Base-by-base conservation (phyloP, 2,888 invertebrate genomes). In the Nemoura dubitans region DNA sequence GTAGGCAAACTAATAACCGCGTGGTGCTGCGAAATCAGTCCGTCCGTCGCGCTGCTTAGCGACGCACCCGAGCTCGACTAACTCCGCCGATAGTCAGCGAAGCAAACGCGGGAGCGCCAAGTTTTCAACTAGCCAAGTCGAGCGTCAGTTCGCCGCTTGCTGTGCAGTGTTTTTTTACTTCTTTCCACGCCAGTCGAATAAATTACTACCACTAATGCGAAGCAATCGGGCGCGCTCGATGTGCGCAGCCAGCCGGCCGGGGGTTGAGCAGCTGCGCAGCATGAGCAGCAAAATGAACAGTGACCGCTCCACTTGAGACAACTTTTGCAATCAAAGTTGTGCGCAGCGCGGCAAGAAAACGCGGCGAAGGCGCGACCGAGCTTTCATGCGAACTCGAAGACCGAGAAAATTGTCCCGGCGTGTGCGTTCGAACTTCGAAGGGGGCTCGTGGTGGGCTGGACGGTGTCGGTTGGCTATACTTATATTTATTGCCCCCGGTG, bases 71-170 rank as follows among this genome's bases (percentile, higher is more conserved):
- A 59, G 59, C 59, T 10, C 21, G 10, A 36, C 36, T 36, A 36
- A 36, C 36, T 36, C 10, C 36, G 59, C 16, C 59, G 59, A 21
- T 59, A 14, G 16, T 14, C 59, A 59, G 59, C 59, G 59, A 59
- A 59, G 59, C 59, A 59, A 21, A 59, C 59, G 10, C 36, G 36
- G 10, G 59, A 59, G 59, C 59, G 59, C 59, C 2, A 59, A 59
- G 59, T 59, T 59, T 59, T 59, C 59, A 59, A 59, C 59, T 59
- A 7, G 59, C 59, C 59, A 59, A 59, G 59, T 59, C 59, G 59
- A 59, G 59, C 59, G 59, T 10, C 59, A 21, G 36, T 36, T 36
- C 10, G 36, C 36, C 36, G 36, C 10, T 36, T n/a, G n/a, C n/a
- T n/a, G n/a, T n/a, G n/a, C n/a, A n/a, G n/a, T n/a, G n/a, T n/a